phyloP scores from a whole-genome alignment of 2,888 invertebrate species.

The Melipona bicolor region DNA sequence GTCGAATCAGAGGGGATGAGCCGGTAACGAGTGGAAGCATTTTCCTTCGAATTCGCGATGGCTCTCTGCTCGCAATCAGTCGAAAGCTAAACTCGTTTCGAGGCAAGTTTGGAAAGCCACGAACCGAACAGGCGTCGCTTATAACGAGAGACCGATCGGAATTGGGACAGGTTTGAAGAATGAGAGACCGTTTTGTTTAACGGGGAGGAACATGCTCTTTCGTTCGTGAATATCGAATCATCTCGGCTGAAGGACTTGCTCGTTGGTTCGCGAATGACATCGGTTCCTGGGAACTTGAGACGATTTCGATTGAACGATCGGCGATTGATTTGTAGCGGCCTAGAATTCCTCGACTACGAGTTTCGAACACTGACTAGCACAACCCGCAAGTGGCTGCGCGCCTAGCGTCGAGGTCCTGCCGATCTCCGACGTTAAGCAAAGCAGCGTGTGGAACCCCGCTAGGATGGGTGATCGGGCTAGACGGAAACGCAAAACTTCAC shows the following conservation, averaged over 20 bases:
- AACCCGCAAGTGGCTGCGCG: no score
- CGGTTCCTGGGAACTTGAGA: background rate
- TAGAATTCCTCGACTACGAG: no score
- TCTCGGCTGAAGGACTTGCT: background rate
- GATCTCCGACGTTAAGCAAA: no score
- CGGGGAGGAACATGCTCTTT: background rate
- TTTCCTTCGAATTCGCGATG: slow-evolving; percentile 16
- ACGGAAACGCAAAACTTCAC: no score
- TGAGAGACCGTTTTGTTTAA: background rate
- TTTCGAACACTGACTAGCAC: no score
- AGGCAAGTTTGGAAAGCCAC: slow-evolving; percentile 7
- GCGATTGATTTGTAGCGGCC: no score
- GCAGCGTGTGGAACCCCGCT: no score
- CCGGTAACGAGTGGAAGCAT: background rate
- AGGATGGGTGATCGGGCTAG: no score
- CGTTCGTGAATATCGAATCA: background rate
- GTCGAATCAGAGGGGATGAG: background rate
- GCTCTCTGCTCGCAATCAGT: background rate
- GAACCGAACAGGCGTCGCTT: slow-evolving; percentile 2
- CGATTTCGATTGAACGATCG: no score
- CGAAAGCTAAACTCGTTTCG: slow-evolving; percentile 7
- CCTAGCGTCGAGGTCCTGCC: no score
- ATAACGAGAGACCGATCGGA: background rate
- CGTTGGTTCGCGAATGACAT: background rate
- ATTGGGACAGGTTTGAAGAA: background rate